Base-by-base conservation (phyloP, 1,140 invertebrate genomes). In the Cotesia typhae region DNA sequence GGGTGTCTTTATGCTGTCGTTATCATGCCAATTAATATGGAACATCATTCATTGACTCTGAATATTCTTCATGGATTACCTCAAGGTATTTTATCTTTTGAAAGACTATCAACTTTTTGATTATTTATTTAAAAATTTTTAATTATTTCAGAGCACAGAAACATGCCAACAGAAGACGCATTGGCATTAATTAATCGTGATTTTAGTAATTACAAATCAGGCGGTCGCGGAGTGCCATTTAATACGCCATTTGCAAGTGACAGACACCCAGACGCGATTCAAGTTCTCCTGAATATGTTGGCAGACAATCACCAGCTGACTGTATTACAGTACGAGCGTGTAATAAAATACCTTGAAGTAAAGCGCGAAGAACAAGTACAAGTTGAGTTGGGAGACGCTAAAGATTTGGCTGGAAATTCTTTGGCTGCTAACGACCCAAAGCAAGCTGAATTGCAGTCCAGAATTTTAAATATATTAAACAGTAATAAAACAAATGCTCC, bases 131-230 rank as follows among this genome's bases (percentile, higher is more conserved):
- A 64, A 10, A 35, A 68, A 55, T 68, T 69, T n/a, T 67, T 20
- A 67, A 41, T 36, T 55, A 51, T 69, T 55, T 36, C 86, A 93
- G 96, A 97, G 82, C 96, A 98, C 81, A 90, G 96, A 75, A 97
- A 98, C 85, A 97, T 98, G 94, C 95, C 95, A 0, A 79, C 96
- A n/a, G 94, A 97, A 67, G 95, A 97, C 85, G 95, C 96, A 1
- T 88, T 97, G 69, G 89, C 89, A 71, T 87, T 97, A 53, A 89
- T 98, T 41, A 89, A 89, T 20, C 89, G 92, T 17, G 95, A 95
- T 84, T 97, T 95, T 85, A 90, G 92, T 66, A 90, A 90, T 67
- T 94, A 95, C 82, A 91, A 94, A 79, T 88, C 89, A 70, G 89
- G 90, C 12, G 90, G 90, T 10, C 79, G 85, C 61, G 83, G 83